Base-by-base conservation (phyloP, 37 sponge, comb jelly and placozoan species). In the Ianthella basta region DNA sequence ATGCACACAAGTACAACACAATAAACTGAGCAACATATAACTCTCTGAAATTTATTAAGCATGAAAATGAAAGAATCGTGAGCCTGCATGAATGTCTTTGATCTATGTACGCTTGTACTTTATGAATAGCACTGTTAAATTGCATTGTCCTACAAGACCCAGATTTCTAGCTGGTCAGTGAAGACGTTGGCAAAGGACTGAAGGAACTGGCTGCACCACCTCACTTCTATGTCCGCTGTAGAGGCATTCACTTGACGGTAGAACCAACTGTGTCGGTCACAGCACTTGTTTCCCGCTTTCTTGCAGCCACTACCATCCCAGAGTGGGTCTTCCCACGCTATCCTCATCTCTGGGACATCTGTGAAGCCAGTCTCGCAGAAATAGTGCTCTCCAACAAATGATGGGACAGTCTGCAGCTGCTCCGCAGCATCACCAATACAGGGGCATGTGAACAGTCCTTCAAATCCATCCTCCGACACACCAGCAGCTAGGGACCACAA, bases 231-330 rank as follows among this genome's bases (percentile, higher is more conserved):
- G 54, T 75, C 33, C 12, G 15, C 78, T 36, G 21, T 19, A 23
- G 78, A 25, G 50, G 8, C 40, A 36, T 18, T 19, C 21, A 75
- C 3, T 23, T 75, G 25, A 3, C 78, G 44, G 25, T 75, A 75
- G 54, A 75, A 75, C 78, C 78, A 75, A 2, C 78, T 44, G 25
- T 14, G n/a, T 4, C 78, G 5, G 6, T 75, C 53, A 41, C 78
- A 75, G 53, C 78, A 75, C n/a, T 21, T 20, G 38, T 75, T 75
- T 2, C 78, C 44, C 54, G 44, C 54, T 29, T 4, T 29, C n/a
- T 23, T 1, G 54, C 78, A 75, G 53, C 78, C 78, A 15, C 24
- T 30, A 1, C 78, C 78, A 36, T 75, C 78, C 78, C 78, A 75
- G 2, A 75, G 53, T 39, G 78, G 44, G 53, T 75, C 78, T 1